Evolutionary conservation across 1,140 invertebrate species (phyloP).

Genomic region (Pseudomyrmex concolor): DNA sequence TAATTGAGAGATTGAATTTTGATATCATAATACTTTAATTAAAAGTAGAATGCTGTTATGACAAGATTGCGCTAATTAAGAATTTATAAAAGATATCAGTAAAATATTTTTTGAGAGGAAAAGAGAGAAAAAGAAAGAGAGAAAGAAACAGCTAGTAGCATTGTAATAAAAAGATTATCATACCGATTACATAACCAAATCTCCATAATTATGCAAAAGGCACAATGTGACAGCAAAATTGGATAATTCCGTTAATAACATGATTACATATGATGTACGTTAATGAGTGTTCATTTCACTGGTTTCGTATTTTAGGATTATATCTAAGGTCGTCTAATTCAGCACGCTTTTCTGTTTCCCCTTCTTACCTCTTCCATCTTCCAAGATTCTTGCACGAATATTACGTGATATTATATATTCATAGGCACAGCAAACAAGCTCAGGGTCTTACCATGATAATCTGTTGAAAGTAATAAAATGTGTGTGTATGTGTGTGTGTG

Average conservation of each 20-base stretch:
- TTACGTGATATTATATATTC: slow-evolving; percentile 12
- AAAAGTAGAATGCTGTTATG: neutral
- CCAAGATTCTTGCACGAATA: slow-evolving; percentile 20
- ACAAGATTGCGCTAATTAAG: too few relatives aligned
- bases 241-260: slow-evolving; percentile 38
- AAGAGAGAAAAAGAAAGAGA: too few relatives aligned
- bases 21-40: neutral
- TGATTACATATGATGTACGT: slow-evolving; percentile 14
- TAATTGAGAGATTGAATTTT: neutral
- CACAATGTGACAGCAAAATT: slow-evolving; percentile 22
- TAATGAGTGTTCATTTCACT: slow-evolving; percentile 10
- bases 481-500: too few relatives aligned
- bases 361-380: neutral
- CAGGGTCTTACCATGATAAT: neutral
- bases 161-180: neutral
- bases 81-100: too few relatives aligned
- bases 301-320: slow-evolving; percentile 2
- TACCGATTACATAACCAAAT: slow-evolving; percentile 20
- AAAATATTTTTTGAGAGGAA: too few relatives aligned
- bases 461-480: slow-evolving; percentile 15
- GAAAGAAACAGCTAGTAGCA: too few relatives aligned
- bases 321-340: neutral
- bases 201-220: slow-evolving; percentile 14
- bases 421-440: neutral
- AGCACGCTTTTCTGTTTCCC: too few relatives aligned